Evolutionary conservation across 2,113 vertebrate species (phyloP), one percentile per base, ranked within the genome.

Genomic region (Ramphastos sulfuratus): DNA sequence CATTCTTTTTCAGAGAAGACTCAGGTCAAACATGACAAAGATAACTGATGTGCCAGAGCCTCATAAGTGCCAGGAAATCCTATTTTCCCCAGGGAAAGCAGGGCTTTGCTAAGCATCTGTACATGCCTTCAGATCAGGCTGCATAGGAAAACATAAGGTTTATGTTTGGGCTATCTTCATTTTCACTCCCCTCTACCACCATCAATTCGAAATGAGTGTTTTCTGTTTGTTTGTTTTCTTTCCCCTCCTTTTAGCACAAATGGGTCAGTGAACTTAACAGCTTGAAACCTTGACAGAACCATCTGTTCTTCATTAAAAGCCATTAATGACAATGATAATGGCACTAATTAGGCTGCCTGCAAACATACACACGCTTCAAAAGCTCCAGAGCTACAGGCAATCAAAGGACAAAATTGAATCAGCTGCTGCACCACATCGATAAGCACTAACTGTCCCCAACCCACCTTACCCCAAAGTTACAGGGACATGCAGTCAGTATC

Each of bases 271-370:
- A 91, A 87, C 92, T 92, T 97, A 74, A 94, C 85, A 76, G 80
- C 61, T 61, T 92, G 89, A 93, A 93, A 89, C 70, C 58, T 67
- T 85, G 80, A 86, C 94, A 93, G 89, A 95, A 89, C 94, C 90
- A 90, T 95, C 94, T 95, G 95, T 83, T 95, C 85, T 92, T 95
- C 96, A 93, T 97, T 97, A 97, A 96, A 96, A 91, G 85, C 94
- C 88, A 73, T 95, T 96, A 97, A 94, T 78, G 74, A 74, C 94
- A 85, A 81, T 31, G 69, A 84, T 97, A 97, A 97, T 96, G 74
- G 91, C 6, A 20, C 78, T 97, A 97, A 97, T 97, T 96, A 96
- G 92, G 48, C 84, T 80, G 59, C 39, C 4, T 85, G 89, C 80
- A 97, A 96, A 96, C 96, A 96, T 85, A 48, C 16, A 64, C 92